phyloP scores from a whole-genome alignment of 2,888 invertebrate species.

The Panzeria rudis region DNA sequence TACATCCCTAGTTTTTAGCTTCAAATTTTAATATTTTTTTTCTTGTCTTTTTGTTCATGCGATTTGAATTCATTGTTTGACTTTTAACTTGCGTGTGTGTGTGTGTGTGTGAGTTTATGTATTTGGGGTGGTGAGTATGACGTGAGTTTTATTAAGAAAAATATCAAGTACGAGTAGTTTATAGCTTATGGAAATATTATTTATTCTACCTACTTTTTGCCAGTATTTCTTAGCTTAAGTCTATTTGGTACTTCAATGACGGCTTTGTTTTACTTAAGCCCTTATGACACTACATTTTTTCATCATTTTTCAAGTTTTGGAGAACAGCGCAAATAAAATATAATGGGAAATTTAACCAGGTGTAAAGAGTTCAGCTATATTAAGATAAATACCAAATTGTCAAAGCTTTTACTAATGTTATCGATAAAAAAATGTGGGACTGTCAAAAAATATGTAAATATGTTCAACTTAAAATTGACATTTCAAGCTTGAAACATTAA shows the following conservation, averaged over 20 bases:
- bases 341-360: no score
- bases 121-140: not conserved
- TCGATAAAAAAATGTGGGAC: no score
- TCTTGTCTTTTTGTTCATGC: slow-evolving; percentile 24
- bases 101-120: not conserved
- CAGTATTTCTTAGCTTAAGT: not conserved
- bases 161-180: not conserved
- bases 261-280: not conserved
- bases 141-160: slow-evolving; percentile 37
- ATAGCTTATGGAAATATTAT: not conserved
- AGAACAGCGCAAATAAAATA: no score
- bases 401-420: no score
- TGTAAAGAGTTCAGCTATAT: no score
- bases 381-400: no score
- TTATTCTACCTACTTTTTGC: not conserved
- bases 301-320: no score
- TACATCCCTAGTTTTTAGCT: no score
- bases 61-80: slow-evolving; percentile 41
- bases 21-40: slow-evolving; percentile 21
- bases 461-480: no score
- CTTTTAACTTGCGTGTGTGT: not conserved
- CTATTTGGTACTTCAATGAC: not conserved
- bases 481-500: no score
- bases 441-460: no score
- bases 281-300: no score